Percentiles rank a stretch among this genome's conserved stretches.
Conservation (phyloP, 2,888 invertebrate genomes). For the Teleogryllus oceanicus region DNA sequence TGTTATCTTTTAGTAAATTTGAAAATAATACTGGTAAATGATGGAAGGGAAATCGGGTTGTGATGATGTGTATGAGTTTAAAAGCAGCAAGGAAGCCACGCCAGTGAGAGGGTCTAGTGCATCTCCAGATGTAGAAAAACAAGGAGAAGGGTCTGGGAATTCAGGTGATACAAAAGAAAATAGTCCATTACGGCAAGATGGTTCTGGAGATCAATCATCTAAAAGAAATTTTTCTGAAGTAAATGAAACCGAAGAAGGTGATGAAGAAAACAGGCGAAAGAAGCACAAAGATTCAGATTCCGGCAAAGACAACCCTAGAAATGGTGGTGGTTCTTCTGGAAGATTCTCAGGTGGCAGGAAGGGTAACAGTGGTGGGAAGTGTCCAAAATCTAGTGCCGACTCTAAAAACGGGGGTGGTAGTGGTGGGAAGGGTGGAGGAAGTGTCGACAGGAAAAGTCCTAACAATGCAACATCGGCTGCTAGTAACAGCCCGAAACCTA, state of each 20-base stretch:
- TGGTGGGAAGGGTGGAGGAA: slow-evolving; percentile 54
- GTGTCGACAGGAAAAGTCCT: slow-evolving; percentile 41
- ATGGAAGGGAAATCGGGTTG: slow-evolving; percentile 39
- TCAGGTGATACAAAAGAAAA: slow-evolving; percentile 41
- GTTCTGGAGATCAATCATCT: slow-evolving; percentile 35
- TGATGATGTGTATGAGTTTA: slow-evolving; percentile 60
- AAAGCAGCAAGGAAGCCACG: slow-evolving; percentile 54
- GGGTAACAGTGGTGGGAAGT: slow-evolving; percentile 25
- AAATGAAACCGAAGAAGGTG: slow-evolving; percentile 55
- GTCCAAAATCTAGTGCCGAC: slow-evolving; percentile 47
- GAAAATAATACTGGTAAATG: background rate
- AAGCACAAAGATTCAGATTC: slow-evolving; percentile 69
- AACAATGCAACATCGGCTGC: slow-evolving; percentile 28
- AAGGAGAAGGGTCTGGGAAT: slow-evolving; percentile 43
- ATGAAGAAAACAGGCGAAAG: slow-evolving; percentile 69
- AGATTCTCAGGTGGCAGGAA: slow-evolving; percentile 32
- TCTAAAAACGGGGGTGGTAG: slow-evolving; percentile 65
- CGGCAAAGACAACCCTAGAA: slow-evolving; percentile 51
- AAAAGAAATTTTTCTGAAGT: slow-evolving; percentile 41
- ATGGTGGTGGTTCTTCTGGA: slow-evolving; percentile 25
- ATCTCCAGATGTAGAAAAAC: slow-evolving; percentile 45
- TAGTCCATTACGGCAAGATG: slow-evolving; percentile 22
- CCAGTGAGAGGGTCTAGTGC: slow-evolving; percentile 47
- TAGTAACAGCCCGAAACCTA: slow-evolving; percentile 39
- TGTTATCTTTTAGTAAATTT: too few species aligned